Evolutionary conservation across 2,797 vertebrate genomes (phyloP), one percentile per base, ranked within the genome.

Genomic region (Callimico goeldii): DNA sequence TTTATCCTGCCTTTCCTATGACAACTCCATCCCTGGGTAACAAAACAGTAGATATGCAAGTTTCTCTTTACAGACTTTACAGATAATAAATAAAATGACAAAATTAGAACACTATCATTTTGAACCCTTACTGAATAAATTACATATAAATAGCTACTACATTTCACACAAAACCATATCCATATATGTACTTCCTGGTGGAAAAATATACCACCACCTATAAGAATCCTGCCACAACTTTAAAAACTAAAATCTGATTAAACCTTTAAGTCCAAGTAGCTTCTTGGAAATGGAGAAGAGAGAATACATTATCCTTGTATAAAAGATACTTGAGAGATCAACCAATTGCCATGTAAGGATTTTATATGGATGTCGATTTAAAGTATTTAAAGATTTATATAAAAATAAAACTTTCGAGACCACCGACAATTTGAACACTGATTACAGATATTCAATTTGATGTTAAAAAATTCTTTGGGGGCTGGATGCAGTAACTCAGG

Each of bases 201-300:
- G 46, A 95, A 91, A 39, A 84, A 80, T 17, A 75, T 17, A 70
- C 30, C 36, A 39, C 24, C 26, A 36, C 7, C 30, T 76, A 39
- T 52, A 81, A 58, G 17, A 91, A 93, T 43, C 72, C 9, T n/a
- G 2, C 58, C 28, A 80, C 83, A 87, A 88, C 72, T 4, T 7
- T 30, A 33, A 58, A 19, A 95, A 92, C 55, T 70, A 13, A 88
- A 90, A 76, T 72, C 33, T 80, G 24, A 79, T 39, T 43, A 92
- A 94, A 94, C 11, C 46, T 87, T 70, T 93, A 96, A 93, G 83
- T 33, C 43, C n/a, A 94, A 86, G 26, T 88, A 93, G 57, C 90
- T 90, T 86, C 41, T 20, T 46, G 20, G 20, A 89, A 89, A 73
- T 5, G 88, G 22, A 39, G 15, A n/a, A 46, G 5, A 82, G 7